Base-by-base conservation (phyloP, 2,797 vertebrate species). In the Manis crassicaudata region DNA sequence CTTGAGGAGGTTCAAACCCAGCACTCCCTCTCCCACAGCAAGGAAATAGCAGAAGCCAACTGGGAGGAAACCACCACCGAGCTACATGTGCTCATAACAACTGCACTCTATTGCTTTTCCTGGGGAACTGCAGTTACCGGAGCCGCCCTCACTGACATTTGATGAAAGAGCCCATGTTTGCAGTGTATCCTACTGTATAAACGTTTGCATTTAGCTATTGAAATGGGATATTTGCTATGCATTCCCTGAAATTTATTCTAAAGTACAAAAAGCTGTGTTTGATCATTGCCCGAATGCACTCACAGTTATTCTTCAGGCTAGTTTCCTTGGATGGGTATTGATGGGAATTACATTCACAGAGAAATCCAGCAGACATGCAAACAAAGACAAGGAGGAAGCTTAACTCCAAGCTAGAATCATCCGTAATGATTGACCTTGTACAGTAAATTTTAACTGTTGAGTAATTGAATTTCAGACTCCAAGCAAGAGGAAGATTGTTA, bases 371-470 rank as follows among this genome's bases (percentile, higher is more conserved):
- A 98, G 97, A 98, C 98, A 98, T 95, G 97, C 97, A 98, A 98
- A 98, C 98, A 98, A 98, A 98, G 97, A 94, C 93, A 91, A 96
- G 50, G 82, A 98, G 96, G 58, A 96, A 72, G 92, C 97, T 98
- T 88, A 97, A 96, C 98, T 98, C 95, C 94, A 94, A 98, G 96
- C 94, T 94, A 97, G 70, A 72, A 77, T 96, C 96, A 97, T 98
- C 95, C 96, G 97, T 98, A 98, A 98, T 97, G 97, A 96, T 92
- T 99, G 98, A 98, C 98, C 98, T 99, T 98, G 98, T 98, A 92
- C 92, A 97, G 93, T 95, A 98, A 98, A 98, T 98, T 98, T 98
- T 97, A 98, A 97, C 97, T 98, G 95, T 98, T 97, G 98, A 97
- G 54, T 85, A 97, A 97, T 95, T 98, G 96, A 95, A 98, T 96